A percentile compares a stretch with the other conserved stretches of the same genome.
Evolutionary conservation across 2,113 vertebrate species (phyloP).

Genomic region (Hydropotes inermis): DNA sequence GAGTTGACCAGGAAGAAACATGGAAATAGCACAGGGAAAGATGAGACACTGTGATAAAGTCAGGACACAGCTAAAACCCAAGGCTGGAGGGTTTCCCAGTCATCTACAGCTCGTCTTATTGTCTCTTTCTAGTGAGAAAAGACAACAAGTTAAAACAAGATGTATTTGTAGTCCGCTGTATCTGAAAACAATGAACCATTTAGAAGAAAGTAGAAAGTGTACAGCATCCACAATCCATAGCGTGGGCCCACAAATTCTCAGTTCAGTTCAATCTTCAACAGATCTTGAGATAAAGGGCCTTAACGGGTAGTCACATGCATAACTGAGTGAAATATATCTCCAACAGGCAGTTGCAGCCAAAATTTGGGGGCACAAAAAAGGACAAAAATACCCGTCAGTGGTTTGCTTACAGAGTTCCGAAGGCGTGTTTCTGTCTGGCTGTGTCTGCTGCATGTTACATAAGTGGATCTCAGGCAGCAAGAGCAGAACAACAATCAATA

Average conservation of each 20-base stretch:
- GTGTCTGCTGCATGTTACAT: conserved; percentile 1
- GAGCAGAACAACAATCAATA: conserved; percentile 8
- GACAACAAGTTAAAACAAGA: background rate
- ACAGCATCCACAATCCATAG: background rate
- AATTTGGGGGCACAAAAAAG: background rate
- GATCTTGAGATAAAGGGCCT: background rate
- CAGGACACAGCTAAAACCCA: background rate
- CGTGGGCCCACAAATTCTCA: background rate
- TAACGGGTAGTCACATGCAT: background rate
- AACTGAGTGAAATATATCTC: background rate
- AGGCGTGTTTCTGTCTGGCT: conserved; percentile 10
- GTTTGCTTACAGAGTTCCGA: background rate
- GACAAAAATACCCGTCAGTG: background rate
- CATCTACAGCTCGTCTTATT: accelerated
- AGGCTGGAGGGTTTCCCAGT: accelerated
- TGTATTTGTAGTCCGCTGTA: background rate
- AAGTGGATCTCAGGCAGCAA: conserved; percentile 43
- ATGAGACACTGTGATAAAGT: background rate
- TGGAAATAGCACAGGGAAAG: too few species aligned
- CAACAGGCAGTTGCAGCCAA: background rate
- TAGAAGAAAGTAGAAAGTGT: background rate
- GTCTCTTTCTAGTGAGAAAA: background rate
- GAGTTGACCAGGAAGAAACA: background rate
- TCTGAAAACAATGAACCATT: background rate
- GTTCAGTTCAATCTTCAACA: background rate